Conservation (phyloP, 1,140 invertebrate genomes). For the Caenorhabditis remanei region DNA sequence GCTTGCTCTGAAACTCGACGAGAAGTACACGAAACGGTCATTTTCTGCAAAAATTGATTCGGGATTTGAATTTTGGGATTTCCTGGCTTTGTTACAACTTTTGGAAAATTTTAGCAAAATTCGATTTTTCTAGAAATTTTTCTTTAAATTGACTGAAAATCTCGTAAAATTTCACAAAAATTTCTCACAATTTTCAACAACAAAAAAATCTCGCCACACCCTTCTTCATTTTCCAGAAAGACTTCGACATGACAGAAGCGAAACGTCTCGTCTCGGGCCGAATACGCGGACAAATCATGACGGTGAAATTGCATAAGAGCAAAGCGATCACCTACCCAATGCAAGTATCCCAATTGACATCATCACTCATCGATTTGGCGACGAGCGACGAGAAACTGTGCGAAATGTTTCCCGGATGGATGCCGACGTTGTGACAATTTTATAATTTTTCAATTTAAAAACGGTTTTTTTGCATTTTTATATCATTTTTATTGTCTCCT, state of each 20-base stretch:
- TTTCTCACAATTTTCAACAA: not conserved
- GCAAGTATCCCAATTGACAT: conserved; percentile 27
- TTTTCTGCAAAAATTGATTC: no score
- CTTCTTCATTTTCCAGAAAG: conserved; percentile 41
- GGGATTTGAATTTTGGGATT: no score
- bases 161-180: no score
- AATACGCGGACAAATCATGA: conserved; percentile 42
- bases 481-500: not conserved
- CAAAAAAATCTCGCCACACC: not conserved
- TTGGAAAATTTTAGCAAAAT: no score
- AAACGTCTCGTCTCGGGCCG: conserved; percentile 30
- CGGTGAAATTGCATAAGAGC: not conserved
- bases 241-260: conserved; percentile 41
- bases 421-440: conserved; percentile 17
- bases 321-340: conserved; percentile 8
- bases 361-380: conserved; percentile 17
- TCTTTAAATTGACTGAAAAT: no score
- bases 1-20: no score
- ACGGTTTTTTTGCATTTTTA: not conserved
- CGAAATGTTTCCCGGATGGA: conserved; percentile 30
- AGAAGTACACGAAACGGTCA: no score
- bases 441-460: not conserved
- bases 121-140: no score
- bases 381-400: conserved; percentile 22
- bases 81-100: no score